Percentiles rank a stretch among this genome's conserved stretches.
Conservation (phyloP, 2,797 vertebrate genomes). For the Alectoris magna region DNA sequence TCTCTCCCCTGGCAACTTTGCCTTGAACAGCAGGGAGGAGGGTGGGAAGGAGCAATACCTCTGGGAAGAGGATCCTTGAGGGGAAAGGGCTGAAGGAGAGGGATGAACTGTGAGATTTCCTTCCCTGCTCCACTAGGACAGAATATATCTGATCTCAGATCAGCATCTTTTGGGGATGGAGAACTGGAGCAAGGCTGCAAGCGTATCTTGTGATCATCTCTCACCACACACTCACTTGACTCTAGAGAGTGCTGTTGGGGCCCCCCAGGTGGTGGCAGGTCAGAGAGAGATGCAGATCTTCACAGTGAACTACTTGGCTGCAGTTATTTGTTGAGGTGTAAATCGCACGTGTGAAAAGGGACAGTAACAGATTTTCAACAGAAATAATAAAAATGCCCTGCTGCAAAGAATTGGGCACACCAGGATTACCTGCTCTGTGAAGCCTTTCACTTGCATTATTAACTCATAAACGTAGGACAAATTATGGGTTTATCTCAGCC, state of each 20-base stretch:
- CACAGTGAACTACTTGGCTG: not conserved
- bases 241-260: not conserved
- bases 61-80: not conserved
- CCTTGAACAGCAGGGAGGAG: not conserved
- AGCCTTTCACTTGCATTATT: not conserved
- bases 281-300: not conserved
- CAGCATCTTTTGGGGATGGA: not conserved
- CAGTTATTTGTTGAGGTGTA: not conserved
- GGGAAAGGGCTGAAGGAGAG: not conserved
- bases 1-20: not conserved
- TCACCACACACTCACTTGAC: not conserved
- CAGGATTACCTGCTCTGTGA: not conserved
- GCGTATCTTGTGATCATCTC: not conserved
- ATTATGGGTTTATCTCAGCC: not conserved
- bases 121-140: not conserved
- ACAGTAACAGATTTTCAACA: not conserved
- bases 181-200: not conserved
- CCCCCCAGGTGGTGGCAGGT: too few relatives aligned
- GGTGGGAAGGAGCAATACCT: not conserved
- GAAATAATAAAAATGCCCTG: not conserved
- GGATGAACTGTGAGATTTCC: not conserved
- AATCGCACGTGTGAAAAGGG: not conserved
- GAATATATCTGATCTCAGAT: not conserved
- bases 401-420: not conserved
- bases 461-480: not conserved